phyloP scores from a whole-genome alignment of 2,888 invertebrate species.

The Leucania comma region DNA sequence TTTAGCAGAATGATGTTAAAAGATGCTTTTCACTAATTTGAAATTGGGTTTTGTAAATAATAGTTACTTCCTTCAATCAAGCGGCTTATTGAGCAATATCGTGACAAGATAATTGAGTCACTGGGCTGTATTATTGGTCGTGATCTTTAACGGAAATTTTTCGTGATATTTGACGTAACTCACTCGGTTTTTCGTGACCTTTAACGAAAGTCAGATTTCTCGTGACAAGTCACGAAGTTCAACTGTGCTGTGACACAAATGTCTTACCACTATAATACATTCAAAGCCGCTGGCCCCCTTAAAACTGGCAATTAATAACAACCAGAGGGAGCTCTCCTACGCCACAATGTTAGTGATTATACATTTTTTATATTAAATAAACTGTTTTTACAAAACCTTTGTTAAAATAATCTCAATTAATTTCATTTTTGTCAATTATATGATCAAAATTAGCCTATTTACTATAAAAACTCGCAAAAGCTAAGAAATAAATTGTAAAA shows the following conservation, averaged over 20 bases:
- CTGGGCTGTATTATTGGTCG: not conserved
- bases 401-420: constrained; percentile 12
- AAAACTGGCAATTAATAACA: constrained; percentile 32
- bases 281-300: constrained; percentile 31
- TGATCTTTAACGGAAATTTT: not conserved
- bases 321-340: constrained; percentile 22
- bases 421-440: constrained; percentile 27
- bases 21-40: constrained; percentile 9
- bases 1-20: constrained; percentile 5
- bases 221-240: not conserved
- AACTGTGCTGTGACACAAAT: not conserved
- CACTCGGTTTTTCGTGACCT: not conserved
- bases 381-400: not conserved
- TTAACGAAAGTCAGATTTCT: not conserved
- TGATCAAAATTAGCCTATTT: not conserved
- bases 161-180: not conserved
- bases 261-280: constrained; percentile 4
- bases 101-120: not conserved
- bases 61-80: constrained; percentile 34
- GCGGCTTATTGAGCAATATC: constrained; percentile 6
- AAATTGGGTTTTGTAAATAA: constrained; percentile 56
- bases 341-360: constrained; percentile 35
- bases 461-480: constrained; percentile 10
- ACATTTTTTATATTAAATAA: constrained; percentile 7
- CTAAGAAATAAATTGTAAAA: constrained; percentile 3